Conservation (phyloP, 2,113 vertebrate genomes). For the Crotalus tigris region DNA sequence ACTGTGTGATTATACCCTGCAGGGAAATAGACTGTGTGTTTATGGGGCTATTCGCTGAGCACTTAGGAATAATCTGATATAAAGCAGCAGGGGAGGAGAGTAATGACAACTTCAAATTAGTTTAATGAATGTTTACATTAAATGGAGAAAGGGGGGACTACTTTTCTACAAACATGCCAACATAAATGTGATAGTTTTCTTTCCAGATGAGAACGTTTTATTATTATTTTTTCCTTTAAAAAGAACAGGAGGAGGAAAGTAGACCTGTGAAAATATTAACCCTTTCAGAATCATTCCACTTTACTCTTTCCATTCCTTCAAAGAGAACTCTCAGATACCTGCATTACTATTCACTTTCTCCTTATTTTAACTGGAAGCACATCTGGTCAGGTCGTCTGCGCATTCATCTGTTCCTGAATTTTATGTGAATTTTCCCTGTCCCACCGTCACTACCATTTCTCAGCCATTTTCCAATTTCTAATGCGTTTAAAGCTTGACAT, state of each 20-base stretch:
- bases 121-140: constrained; percentile 89
- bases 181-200: constrained; percentile 74
- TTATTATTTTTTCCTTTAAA: constrained; percentile 28
- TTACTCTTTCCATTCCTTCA: constrained; percentile 1
- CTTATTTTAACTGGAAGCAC: neutral
- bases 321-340: neutral
- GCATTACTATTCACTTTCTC: neutral
- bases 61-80: constrained; percentile 88
- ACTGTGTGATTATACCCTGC: constrained; percentile 85
- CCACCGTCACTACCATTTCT: neutral
- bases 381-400: neutral
- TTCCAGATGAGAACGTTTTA: constrained; percentile 48
- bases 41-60: constrained; percentile 83
- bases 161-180: constrained; percentile 78
- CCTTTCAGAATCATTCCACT: constrained; percentile 10
- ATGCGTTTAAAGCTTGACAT: neutral
- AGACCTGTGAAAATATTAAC: constrained; percentile 60
- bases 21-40: constrained; percentile 84
- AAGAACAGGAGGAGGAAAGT: neutral
- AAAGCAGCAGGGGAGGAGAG: constrained; percentile 84
- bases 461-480: neutral
- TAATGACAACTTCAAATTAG: constrained; percentile 89
- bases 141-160: constrained; percentile 53
- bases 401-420: neutral
- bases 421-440: neutral